Base-by-base conservation (phyloP, 2,113 vertebrate species). In the Pollimyrus isidori region DNA sequence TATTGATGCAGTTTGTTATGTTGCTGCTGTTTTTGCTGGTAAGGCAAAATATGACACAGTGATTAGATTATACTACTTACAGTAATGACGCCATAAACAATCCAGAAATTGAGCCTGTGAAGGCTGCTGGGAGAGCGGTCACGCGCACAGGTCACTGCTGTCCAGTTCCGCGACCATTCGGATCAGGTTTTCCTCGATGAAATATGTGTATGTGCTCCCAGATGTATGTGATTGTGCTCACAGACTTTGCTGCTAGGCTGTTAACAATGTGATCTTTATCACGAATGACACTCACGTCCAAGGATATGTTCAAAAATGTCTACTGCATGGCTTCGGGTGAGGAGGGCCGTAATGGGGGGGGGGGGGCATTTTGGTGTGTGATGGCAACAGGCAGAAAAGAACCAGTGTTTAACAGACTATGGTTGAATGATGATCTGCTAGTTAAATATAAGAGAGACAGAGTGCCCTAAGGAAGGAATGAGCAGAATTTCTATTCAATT, bases 11-110 rank as follows among this genome's bases (percentile, higher is more conserved):
- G 35, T 46, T n/a, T 62, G 39, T 85, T 89, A 82, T 84, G 53
- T 84, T 30, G 52, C 52, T 48, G 76, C 23, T 89, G 80, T 84
- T 58, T 85, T 84, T 85, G 88, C 52, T 89, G 52, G 21, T 62
- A 30, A 58, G 80, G 50, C 80, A 48, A 85, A 89, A 89, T 89
- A 42, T 62, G 39, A 85, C 17, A n/a, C 42, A 42, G 39, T 48
- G 80, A 58, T 89, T 56, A 62, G 88, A 89, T 89, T 56, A 85
- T 85, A 46, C 10, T 58, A 56, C 85, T 87, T 87, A 84, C 50
- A 39, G 76, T 89, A 84, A 89, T 89, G 21, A 84, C 23, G 23
- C 6, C 35, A 3, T 87, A 89, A 89, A 80, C 88, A 88, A 80
- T 88, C 65, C 49, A n/a, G 39, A 85, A 85, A 85, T 30, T 84